These are phyloP conservation scores for Euclidia mi DNA, from an alignment of 2,888 invertebrate species.

Conservation along the genomic window DNA sequence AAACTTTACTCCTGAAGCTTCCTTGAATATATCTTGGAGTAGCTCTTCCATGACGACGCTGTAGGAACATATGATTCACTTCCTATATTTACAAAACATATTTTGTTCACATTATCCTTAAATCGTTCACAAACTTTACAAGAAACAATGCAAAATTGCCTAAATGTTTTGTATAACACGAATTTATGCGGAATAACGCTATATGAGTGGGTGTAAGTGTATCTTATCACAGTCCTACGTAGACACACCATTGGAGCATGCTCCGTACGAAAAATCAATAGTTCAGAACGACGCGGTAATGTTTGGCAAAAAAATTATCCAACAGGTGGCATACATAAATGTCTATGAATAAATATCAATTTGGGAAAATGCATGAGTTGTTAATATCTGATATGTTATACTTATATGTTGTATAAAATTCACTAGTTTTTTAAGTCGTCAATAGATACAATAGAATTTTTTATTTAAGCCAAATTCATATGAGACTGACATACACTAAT, in stretches of 20 bases:
- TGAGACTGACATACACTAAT: no score
- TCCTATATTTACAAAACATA: conserved; percentile 35
- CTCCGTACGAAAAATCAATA: conserved; percentile 85
- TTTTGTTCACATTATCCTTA: conserved; percentile 21
- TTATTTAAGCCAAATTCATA: no score
- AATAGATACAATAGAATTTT: no score
- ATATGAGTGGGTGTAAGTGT: conserved; percentile 74
- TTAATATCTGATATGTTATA: no score
- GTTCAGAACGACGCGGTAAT: conserved; percentile 50
- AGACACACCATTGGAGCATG: conserved; percentile 73
- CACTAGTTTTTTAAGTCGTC: no score
- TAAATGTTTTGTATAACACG: conserved; percentile 33
- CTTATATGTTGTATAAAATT: no score
- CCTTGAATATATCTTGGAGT: conserved; percentile 95
- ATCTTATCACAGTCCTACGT: conserved; percentile 74
- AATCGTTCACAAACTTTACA: conserved; percentile 20
- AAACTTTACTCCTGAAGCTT: conserved; percentile 95
- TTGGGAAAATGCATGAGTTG: no score
- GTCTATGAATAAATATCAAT: no score
- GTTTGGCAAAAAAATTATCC: conserved; percentile 59
- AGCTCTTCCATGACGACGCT: conserved; percentile 94
- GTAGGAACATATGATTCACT: conserved; percentile 46
- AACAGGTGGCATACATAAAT: conserved; percentile 72
- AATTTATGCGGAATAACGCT: conserved; percentile 39
- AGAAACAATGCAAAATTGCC: conserved; percentile 18